Conservation (phyloP, 2,113 vertebrate species). For the Rhegmatorhina hoffmannsi region DNA sequence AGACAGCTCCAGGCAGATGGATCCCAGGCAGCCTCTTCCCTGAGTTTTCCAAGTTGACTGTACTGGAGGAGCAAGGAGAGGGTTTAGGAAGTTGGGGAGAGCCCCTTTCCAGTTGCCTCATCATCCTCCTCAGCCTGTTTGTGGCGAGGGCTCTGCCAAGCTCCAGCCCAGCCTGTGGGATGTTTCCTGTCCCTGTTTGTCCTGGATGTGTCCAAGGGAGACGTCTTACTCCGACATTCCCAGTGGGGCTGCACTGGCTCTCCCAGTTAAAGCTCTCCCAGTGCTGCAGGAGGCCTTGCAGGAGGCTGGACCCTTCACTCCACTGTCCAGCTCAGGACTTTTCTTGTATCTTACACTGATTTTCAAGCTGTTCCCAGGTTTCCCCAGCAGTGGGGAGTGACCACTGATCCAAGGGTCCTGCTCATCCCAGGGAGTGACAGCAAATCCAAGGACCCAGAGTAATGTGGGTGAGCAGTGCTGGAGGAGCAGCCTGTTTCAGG, state of each 20-base stretch:
- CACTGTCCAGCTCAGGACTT: not conserved
- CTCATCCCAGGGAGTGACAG: not conserved
- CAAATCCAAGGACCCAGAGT: not conserved
- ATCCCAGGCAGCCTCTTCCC: not conserved
- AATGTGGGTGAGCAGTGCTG: fast-evolving
- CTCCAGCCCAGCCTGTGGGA: not conserved
- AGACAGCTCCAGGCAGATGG: not conserved
- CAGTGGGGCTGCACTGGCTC: not conserved
- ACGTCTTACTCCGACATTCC: not conserved
- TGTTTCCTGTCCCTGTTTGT: not conserved
- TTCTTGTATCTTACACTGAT: fast-evolving
- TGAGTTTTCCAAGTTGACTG: not conserved
- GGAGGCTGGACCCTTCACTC: not conserved
- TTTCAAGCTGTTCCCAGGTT: fast-evolving
- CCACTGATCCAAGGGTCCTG: not conserved
- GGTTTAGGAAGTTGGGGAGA: not conserved
- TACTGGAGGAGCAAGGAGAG: not conserved
- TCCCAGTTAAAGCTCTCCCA: not conserved
- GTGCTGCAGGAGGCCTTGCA: not conserved
- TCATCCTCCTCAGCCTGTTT: not conserved
- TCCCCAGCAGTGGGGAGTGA: not conserved
- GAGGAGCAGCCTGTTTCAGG: not conserved
- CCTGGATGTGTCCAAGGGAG: not conserved
- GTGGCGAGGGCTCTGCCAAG: not conserved
- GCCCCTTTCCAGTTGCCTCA: not conserved